phyloP scores from a whole-genome alignment of 2,888 invertebrate species.

The Coecobrya sp. region DNA sequence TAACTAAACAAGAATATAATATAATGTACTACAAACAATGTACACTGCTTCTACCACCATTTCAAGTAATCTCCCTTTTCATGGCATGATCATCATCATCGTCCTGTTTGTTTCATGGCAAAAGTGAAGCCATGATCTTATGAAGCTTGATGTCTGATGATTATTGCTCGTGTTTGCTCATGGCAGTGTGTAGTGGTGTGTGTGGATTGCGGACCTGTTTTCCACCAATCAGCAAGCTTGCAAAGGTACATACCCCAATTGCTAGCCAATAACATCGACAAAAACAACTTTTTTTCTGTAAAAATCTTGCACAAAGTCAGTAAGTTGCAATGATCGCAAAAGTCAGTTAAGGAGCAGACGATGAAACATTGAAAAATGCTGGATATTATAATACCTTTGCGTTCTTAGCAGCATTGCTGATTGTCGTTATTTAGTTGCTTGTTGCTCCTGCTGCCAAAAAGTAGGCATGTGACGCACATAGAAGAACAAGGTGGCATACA shows the following conservation, averaged over 20 bases:
- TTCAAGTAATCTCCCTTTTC: neutral
- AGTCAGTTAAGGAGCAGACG: neutral
- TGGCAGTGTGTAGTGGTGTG: constrained; percentile 5
- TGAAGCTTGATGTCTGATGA: neutral
- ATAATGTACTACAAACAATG: too few species aligned
- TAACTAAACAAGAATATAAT: too few species aligned
- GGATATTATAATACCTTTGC: constrained; percentile 17
- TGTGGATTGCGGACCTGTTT: constrained; percentile 68
- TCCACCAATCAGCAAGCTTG: constrained; percentile 62
- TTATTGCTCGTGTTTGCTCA: constrained; percentile 15
- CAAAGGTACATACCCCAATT: constrained; percentile 68
- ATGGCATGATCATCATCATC: neutral
- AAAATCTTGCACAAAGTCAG: constrained; percentile 35
- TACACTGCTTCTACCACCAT: too few species aligned
- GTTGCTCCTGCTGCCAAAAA: neutral
- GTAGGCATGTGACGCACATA: neutral
- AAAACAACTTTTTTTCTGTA: constrained; percentile 14
- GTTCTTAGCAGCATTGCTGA: neutral
- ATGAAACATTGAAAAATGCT: constrained; percentile 42
- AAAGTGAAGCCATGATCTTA: neutral
- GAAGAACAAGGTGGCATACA: too few species aligned
- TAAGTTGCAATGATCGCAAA: neutral
- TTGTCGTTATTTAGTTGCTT: neutral
- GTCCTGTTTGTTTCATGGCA: neutral
- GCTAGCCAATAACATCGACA: constrained; percentile 47